These are phyloP conservation scores for Acipenser oxyrinchus DNA, from an alignment of 2,797 vertebrate genomes.

Conservation along the genomic window DNA sequence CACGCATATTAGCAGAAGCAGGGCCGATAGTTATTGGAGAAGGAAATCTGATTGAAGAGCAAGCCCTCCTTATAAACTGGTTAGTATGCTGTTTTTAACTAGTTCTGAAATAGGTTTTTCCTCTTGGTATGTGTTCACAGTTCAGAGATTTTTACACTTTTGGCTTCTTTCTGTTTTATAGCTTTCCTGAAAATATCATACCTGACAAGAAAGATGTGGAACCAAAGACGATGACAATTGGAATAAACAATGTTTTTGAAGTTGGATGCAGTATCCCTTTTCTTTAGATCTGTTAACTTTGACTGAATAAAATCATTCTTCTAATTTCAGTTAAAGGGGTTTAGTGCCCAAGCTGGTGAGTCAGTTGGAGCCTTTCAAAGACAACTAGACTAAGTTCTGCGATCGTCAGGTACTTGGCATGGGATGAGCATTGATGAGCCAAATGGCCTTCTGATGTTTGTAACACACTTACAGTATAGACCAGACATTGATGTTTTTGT, in stretches of 20 bases:
- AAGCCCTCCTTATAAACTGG: slow-evolving; percentile 86
- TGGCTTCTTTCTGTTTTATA: slow-evolving; percentile 30
- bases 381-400: too few relatives aligned
- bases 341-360: too few relatives aligned
- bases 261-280: slow-evolving; percentile 85
- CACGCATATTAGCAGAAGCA: slow-evolving; percentile 85
- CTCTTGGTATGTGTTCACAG: background rate
- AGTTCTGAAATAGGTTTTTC: background rate
- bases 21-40: slow-evolving; percentile 90
- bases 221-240: slow-evolving; percentile 81
- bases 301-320: too few relatives aligned
- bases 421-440: too few relatives aligned
- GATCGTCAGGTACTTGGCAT: too few relatives aligned
- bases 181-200: slow-evolving; percentile 82
- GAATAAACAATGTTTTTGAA: slow-evolving; percentile 91
- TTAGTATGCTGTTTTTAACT: slow-evolving; percentile 26
- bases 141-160: background rate
- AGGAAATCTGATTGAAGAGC: slow-evolving; percentile 90
- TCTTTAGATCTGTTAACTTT: too few relatives aligned
- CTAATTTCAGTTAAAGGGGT: too few relatives aligned
- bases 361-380: too few relatives aligned
- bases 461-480: too few relatives aligned
- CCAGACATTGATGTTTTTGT: too few relatives aligned
- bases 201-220: slow-evolving; percentile 70
- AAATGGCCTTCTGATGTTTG: too few relatives aligned